Percentiles rank a stretch among this genome's conserved stretches.
phyloP scores from a whole-genome alignment of 2,113 vertebrate species.

The Stictonetta naevosa region DNA sequence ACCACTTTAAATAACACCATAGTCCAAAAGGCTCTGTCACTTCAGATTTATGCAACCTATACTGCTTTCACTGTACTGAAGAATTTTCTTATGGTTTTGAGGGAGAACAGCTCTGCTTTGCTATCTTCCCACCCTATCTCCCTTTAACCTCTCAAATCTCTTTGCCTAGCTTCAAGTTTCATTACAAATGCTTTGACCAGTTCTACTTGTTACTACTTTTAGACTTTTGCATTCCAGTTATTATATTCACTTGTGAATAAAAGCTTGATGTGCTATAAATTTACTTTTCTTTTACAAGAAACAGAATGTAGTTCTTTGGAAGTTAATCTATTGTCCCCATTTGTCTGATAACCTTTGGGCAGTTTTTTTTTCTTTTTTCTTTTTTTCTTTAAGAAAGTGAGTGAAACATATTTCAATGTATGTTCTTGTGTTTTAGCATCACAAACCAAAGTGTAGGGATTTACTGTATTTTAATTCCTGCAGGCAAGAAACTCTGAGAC shows the following conservation, averaged over 20 bases:
- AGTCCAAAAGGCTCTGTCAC: neutral
- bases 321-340: slow-evolving; percentile 66
- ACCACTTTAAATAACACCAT: neutral
- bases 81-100: slow-evolving; percentile 51
- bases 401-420: slow-evolving; percentile 58
- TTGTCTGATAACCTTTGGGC: slow-evolving; percentile 77
- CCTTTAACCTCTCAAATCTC: slow-evolving; percentile 57
- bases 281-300: slow-evolving; percentile 58
- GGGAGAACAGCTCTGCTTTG: slow-evolving; percentile 57
- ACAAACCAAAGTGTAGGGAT: slow-evolving; percentile 44
- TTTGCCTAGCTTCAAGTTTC: slow-evolving; percentile 62
- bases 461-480: slow-evolving; percentile 57
- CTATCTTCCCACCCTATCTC: slow-evolving; percentile 31
- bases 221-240: slow-evolving; percentile 52
- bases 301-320: slow-evolving; percentile 50
- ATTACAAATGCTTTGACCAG: slow-evolving; percentile 57
- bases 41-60: slow-evolving; percentile 43
- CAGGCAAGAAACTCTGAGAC: neutral
- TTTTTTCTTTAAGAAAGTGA: slow-evolving; percentile 60
- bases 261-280: slow-evolving; percentile 48
- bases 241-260: slow-evolving; percentile 50
- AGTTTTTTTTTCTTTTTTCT: slow-evolving; percentile 37
- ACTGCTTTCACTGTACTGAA: neutral
- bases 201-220: slow-evolving; percentile 58
- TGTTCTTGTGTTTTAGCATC: slow-evolving; percentile 13